Base-by-base conservation (phyloP, 2,113 vertebrate genomes). In the Coptodon rendalli region DNA sequence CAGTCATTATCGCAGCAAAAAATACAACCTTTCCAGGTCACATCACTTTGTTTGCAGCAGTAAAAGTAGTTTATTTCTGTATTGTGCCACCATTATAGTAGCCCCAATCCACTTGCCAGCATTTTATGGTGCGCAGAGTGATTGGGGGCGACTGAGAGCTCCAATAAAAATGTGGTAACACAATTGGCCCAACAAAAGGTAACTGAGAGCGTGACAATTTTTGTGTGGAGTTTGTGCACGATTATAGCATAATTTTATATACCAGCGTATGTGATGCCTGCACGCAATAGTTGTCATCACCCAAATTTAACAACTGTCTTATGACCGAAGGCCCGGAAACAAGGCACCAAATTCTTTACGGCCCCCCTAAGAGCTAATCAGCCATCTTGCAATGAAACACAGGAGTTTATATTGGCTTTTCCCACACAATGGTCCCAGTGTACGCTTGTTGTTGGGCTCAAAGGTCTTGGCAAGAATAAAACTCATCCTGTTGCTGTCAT, bases 1-100 rank as follows among this genome's bases (percentile, higher is more conserved):
- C 95, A 97, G 93, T 97, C 96, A 96, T 98, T 98, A 97, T 96
- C 91, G 91, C 94, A 95, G 96, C 96, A 97, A 97, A 98, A 97
- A 97, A 98, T 97, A 95, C 93, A 98, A 98, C 97, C 98, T 98
- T 98, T 98, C 96, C 97, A 98, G 97, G 97, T 98, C 97, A 98
- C 97, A 97, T 97, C 96, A 95, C 97, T 98, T 97, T 98, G 97
- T 98, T 98, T 98, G 97, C 97, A 1, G 95, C 98, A 97, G 97
- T 98, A 98, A 98, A 98, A 97, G 97, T 97, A 97, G 97, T 98
- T 98, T 98, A 98, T 98, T 98, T 98, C 98, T 97, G 97, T 96
- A 97, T 97, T 96, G 97, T 97, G 97, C 97, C 97, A 95, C 96
- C 85, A 92, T 98, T 97, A 98, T 97, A 97, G 97, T 97, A 88